Percentiles rank a stretch among this genome's conserved stretches.
Conservation (phyloP, 2,888 invertebrate genomes). For the Ditula angustiorana region DNA sequence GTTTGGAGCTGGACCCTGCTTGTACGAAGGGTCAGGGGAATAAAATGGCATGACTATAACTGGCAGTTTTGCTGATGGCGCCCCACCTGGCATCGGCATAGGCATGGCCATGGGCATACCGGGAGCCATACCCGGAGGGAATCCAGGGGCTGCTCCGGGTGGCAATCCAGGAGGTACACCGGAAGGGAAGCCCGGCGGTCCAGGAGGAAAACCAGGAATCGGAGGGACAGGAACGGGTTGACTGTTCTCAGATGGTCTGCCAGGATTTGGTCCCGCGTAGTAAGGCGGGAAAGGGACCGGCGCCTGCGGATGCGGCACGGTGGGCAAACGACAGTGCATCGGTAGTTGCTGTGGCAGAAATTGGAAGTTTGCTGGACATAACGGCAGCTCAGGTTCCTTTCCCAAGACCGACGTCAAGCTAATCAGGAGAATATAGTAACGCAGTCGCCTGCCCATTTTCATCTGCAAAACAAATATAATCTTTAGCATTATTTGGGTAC, state of each 20-base stretch:
- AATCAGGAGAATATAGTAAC: slow-evolving; percentile 46
- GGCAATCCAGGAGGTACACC: slow-evolving; percentile 36
- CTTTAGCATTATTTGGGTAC: not conserved
- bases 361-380: slow-evolving; percentile 69
- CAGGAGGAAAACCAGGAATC: slow-evolving; percentile 42
- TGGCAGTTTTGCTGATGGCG: slow-evolving; percentile 65
- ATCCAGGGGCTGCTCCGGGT: slow-evolving; percentile 41
- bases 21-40: slow-evolving; percentile 64
- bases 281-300: slow-evolving; percentile 47
- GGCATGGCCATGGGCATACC: slow-evolving; percentile 46
- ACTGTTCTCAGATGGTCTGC: slow-evolving; percentile 50
- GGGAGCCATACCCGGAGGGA: slow-evolving; percentile 23
- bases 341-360: slow-evolving; percentile 74
- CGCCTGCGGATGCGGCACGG: slow-evolving; percentile 44
- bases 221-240: slow-evolving; percentile 51
- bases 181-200: slow-evolving; percentile 36
- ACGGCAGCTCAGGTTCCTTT: slow-evolving; percentile 63
- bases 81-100: slow-evolving; percentile 46
- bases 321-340: slow-evolving; percentile 64
- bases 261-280: slow-evolving; percentile 50
- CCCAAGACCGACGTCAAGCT: slow-evolving; percentile 45
- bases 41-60: slow-evolving; percentile 81
- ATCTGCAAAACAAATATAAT: slow-evolving; percentile 51
- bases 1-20: slow-evolving; percentile 43
- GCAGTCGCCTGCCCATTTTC: slow-evolving; percentile 51